Conservation (phyloP, 30 jellyfish, hydroid and myxozoan genomes). For the Aurelia aurita complex sp. Pacific region DNA sequence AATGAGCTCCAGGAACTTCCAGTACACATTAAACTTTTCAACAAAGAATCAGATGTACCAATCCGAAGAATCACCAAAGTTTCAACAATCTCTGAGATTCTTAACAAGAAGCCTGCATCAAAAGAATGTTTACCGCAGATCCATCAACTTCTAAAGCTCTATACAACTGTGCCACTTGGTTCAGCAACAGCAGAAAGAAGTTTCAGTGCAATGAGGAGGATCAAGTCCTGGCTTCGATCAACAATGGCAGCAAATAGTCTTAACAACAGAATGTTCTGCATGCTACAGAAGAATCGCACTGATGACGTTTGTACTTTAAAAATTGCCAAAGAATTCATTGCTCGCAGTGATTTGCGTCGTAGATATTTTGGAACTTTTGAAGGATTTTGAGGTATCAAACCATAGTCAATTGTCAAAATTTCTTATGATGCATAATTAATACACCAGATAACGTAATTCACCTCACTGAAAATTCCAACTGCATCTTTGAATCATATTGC, state of each 20-base stretch:
- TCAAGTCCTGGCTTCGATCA: neutral
- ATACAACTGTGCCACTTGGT: neutral
- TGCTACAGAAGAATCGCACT: too few relatives aligned
- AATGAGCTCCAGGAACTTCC: neutral
- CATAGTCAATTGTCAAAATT: too few relatives aligned
- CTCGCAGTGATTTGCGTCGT: too few relatives aligned
- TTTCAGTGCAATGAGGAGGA: neutral
- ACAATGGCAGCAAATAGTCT: neutral
- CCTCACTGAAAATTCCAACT: too few relatives aligned
- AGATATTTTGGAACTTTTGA: too few relatives aligned
- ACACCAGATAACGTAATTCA: too few relatives aligned
- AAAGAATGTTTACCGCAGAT: neutral
- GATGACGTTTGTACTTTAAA: too few relatives aligned
- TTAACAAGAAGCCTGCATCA: neutral
- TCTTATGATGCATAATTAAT: too few relatives aligned
- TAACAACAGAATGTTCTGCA: too few relatives aligned
- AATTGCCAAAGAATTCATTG: too few relatives aligned
- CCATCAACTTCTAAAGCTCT: neutral
- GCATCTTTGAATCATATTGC: too few relatives aligned
- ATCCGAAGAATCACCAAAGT: constrained; percentile 32
- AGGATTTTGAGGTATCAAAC: too few relatives aligned
- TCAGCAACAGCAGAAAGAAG: neutral
- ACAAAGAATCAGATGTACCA: neutral
- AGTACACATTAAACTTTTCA: neutral
- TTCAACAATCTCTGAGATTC: constrained; percentile 41